Evolutionary conservation across 2,797 vertebrate genomes (phyloP).

Genomic region (Myotis vivesi): DNA sequence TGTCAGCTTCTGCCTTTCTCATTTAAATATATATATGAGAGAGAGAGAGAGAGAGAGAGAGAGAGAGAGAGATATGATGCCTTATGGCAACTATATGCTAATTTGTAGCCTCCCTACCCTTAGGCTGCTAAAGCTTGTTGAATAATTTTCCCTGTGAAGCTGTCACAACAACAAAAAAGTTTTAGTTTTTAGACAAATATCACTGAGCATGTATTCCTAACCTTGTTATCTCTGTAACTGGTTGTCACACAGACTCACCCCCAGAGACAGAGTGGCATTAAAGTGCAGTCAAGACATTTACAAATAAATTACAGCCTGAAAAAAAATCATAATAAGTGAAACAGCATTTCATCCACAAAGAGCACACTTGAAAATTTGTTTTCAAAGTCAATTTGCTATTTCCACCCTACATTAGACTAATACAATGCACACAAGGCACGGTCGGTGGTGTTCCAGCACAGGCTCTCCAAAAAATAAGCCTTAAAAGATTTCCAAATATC

Average conservation of each 20-base stretch:
- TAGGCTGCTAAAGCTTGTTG: constrained; percentile 33
- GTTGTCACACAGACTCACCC: constrained; percentile 73
- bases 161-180: constrained; percentile 58
- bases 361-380: constrained; percentile 76
- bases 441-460: constrained; percentile 59
- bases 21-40: neutral
- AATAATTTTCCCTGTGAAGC: constrained; percentile 55
- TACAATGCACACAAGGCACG: constrained; percentile 46
- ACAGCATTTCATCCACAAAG: constrained; percentile 75
- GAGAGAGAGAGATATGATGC: neutral
- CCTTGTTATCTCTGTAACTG: constrained; percentile 74
- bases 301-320: constrained; percentile 78
- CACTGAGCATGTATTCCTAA: constrained; percentile 69
- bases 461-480: constrained; percentile 60
- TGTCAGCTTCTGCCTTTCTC: neutral
- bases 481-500: constrained; percentile 75
- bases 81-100: constrained; percentile 33
- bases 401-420: constrained; percentile 74
- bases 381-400: constrained; percentile 78
- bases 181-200: constrained; percentile 63
- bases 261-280: constrained; percentile 77
- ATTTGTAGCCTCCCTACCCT: constrained; percentile 39
- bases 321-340: constrained; percentile 77
- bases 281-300: constrained; percentile 80
- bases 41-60: neutral